Evolutionary conservation across 2,113 vertebrate species (phyloP).

Genomic region (Phrynosoma platyrhinos): DNA sequence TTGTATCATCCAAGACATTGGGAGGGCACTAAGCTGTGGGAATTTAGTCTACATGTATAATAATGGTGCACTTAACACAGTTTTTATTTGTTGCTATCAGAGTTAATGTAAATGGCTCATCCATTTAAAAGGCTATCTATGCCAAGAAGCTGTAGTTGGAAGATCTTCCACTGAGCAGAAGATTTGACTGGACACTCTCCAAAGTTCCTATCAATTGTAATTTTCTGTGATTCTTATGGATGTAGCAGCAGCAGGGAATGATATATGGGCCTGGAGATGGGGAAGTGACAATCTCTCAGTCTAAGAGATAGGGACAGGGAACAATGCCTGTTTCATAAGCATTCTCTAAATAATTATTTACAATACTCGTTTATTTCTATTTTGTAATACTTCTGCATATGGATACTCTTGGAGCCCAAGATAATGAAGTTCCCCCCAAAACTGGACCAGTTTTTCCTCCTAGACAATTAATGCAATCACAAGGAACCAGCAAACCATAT

Average conservation of each 20-base stretch:
- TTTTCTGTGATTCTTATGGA: not conserved
- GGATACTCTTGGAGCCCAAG: accelerated
- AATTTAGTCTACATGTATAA: not conserved
- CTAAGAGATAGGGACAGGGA: too few species aligned
- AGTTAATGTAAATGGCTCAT: not conserved
- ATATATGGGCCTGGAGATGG: not conserved
- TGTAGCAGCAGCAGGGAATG: too few species aligned
- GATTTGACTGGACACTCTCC: not conserved
- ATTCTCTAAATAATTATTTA: not conserved
- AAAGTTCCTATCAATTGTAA: not conserved
- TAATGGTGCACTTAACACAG: not conserved
- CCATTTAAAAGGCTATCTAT: not conserved
- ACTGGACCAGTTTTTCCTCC: not conserved
- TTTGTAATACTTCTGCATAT: not conserved
- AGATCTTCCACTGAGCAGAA: not conserved
- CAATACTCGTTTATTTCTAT: not conserved
- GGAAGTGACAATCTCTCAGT: too few species aligned
- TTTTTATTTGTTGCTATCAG: not conserved
- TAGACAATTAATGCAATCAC: not conserved
- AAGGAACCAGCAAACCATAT: not conserved
- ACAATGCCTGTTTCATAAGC: not conserved
- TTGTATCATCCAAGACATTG: not conserved
- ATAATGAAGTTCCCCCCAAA: not conserved
- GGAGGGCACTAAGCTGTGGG: not conserved
- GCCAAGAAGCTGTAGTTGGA: not conserved